A percentile compares a stretch with the other conserved stretches of the same genome.
These are phyloP conservation scores for Mechanitis messenoides DNA, from an alignment of 2,888 invertebrate species.

Conservation along the genomic window DNA sequence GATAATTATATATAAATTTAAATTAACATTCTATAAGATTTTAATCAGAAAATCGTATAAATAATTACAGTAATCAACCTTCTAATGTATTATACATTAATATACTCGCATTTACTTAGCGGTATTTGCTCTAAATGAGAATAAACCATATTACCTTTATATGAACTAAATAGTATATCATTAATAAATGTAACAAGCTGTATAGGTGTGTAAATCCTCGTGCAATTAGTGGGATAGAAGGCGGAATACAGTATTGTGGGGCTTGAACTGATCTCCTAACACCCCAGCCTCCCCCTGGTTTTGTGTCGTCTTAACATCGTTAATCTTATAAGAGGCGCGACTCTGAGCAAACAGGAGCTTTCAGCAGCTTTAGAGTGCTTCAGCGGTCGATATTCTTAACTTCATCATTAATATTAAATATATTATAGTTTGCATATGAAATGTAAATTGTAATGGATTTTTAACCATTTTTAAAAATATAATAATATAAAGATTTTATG, in stretches of 20 bases:
- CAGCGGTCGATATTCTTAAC: slow-evolving; percentile 3
- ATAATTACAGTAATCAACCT: not conserved
- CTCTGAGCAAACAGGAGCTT: slow-evolving; percentile 56
- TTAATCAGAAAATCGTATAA: slow-evolving; percentile 25
- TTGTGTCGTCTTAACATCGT: slow-evolving; percentile 62
- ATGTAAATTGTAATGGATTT: too few species aligned
- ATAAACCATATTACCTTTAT: slow-evolving; percentile 28
- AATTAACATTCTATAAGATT: too few species aligned
- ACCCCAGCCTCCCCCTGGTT: slow-evolving; percentile 37
- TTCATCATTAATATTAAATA: too few species aligned
- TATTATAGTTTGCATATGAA: too few species aligned
- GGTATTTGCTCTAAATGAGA: slow-evolving; percentile 31
- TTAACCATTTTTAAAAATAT: not conserved
- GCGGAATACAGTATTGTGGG: slow-evolving; percentile 37
- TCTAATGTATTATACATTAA: slow-evolving; percentile 12
- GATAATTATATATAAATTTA: too few species aligned
- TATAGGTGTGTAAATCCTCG: slow-evolving; percentile 44
- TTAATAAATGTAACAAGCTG: slow-evolving; percentile 48
- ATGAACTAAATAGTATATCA: slow-evolving; percentile 46
- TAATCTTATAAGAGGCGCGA: slow-evolving; percentile 58
- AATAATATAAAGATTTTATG: not conserved
- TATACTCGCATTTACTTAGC: slow-evolving; percentile 15
- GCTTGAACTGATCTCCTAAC: slow-evolving; percentile 43
- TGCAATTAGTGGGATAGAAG: slow-evolving; percentile 51
- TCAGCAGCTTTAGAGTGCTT: slow-evolving; percentile 53